These are phyloP conservation scores for Psylliodes chrysocephalus DNA, from an alignment of 2,888 invertebrate species.

Conservation along the genomic window DNA sequence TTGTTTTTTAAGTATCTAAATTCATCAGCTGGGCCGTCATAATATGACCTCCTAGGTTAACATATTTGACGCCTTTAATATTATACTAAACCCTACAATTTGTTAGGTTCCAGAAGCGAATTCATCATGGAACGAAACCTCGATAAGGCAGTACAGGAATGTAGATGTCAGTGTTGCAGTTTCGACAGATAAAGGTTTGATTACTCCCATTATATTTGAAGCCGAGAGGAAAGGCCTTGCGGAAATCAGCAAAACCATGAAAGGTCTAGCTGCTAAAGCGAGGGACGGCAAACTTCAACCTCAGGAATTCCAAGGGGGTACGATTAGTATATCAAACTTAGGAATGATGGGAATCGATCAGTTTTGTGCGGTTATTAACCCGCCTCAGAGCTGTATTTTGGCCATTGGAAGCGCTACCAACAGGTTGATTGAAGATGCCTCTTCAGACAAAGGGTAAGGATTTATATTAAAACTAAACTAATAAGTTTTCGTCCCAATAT, in stretches of 20 bases:
- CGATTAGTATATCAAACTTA: slow-evolving; percentile 92
- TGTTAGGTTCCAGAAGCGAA: slow-evolving; percentile 87
- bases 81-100: background rate
- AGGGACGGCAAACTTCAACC: slow-evolving; percentile 90
- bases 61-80: no score
- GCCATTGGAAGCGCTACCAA: slow-evolving; percentile 88
- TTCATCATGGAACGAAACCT: slow-evolving; percentile 93
- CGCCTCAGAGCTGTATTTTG: slow-evolving; percentile 94
- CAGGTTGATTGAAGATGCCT: slow-evolving; percentile 75
- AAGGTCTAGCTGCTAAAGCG: slow-evolving; percentile 85
- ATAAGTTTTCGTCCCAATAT: no score
- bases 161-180: slow-evolving; percentile 98
- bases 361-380: slow-evolving; percentile 95
- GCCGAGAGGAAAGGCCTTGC: slow-evolving; percentile 91
- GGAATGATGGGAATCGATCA: slow-evolving; percentile 93
- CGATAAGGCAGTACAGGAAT: slow-evolving; percentile 90
- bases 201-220: slow-evolving; percentile 94
- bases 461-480: no score
- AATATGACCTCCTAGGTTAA: no score
- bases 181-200: slow-evolving; percentile 92
- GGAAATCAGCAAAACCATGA: slow-evolving; percentile 83
- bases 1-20: no score
- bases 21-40: no score
- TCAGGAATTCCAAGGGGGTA: slow-evolving; percentile 96
- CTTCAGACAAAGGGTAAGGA: slow-evolving; percentile 79